Evolutionary conservation across 2,797 vertebrate species (phyloP), one percentile per base, ranked within the genome.

Genomic region (Cygnus olor): DNA sequence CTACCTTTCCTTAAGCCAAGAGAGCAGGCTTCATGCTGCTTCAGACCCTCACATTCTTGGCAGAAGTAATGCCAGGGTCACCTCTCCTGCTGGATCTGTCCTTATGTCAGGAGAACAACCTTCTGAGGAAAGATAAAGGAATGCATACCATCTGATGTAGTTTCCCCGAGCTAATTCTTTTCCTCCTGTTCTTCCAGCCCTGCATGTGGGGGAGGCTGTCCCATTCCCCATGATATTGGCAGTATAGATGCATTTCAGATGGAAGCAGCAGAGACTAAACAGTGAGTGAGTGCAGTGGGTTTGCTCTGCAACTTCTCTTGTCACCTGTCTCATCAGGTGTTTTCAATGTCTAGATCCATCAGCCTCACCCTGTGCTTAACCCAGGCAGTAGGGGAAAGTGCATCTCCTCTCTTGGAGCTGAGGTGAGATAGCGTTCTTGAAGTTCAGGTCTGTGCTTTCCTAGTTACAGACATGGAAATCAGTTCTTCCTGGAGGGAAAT

Each of bases 371-470:
- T 80, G 51, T 61, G 64, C 47, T 76, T 7, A 15, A n/a, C 24
- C 49, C 66, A 80, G 36, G 47, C 12, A 54, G 47, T 0, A 14
- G 11, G 6, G 18, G 3, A 42, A 60, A n/a, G 9, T 1, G 1
- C 1, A 4, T 61, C 56, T 89, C 12, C 16, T 70, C 4, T 17
- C 27, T 70, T 4, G 14, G 12, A 22, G 68, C 42, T 25, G 47
- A 32, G 14, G 10, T 61, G 57, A 42, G 27, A 25, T 24, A 51
- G 19, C 2, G 7, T 3, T 44, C 4, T 45, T 11, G 36, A 57
- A 36, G 11, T 28, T 80, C 11, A 22, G 32, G 17, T 88, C 16
- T 57, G 45, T 19, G 6, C 28, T 69, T 19, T 21, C 51, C 12
- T 24, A 11, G n/a, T 22, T 84, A 15, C 5, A 30, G 30, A 54